Conservation (phyloP, 2,113 vertebrate species). For the Nibea albiflora region DNA sequence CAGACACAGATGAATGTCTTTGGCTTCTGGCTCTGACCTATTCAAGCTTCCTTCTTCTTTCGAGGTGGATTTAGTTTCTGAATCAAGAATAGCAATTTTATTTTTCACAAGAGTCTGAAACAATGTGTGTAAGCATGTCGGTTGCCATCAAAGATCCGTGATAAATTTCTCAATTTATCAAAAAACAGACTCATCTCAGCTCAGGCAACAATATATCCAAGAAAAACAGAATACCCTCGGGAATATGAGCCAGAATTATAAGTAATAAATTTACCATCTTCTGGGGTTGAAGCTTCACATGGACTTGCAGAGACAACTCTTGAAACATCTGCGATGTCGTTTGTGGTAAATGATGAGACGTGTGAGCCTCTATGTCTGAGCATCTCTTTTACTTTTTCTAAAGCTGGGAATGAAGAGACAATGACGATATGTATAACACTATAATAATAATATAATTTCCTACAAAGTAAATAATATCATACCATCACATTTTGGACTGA, state of each 20-base stretch:
- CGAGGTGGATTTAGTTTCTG: neutral
- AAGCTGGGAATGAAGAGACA: conserved; percentile 35
- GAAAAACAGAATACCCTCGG: no score
- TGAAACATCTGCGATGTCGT: neutral
- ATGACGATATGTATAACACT: neutral
- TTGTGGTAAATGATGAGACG: neutral
- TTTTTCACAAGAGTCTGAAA: neutral
- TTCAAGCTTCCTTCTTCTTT: neutral
- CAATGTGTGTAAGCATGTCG: neutral
- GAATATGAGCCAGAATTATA: no score
- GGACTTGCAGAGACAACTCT: neutral
- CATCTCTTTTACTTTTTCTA: conserved; percentile 47
- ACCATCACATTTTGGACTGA: neutral
- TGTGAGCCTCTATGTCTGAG: neutral
- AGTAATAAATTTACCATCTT: conserved; percentile 51
- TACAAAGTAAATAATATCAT: neutral
- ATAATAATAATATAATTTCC: neutral
- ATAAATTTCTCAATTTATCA: neutral
- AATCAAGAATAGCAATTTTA: neutral
- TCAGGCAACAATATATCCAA: no score
- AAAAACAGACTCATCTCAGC: neutral
- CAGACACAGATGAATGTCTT: neutral
- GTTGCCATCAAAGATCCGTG: neutral
- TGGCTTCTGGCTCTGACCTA: neutral
- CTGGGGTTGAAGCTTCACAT: conserved; percentile 26